A percentile compares a stretch with the other conserved stretches of the same genome.
Evolutionary conservation across 92 coral and sea anemone species (phyloP).

Genomic region (Metridium senile): DNA sequence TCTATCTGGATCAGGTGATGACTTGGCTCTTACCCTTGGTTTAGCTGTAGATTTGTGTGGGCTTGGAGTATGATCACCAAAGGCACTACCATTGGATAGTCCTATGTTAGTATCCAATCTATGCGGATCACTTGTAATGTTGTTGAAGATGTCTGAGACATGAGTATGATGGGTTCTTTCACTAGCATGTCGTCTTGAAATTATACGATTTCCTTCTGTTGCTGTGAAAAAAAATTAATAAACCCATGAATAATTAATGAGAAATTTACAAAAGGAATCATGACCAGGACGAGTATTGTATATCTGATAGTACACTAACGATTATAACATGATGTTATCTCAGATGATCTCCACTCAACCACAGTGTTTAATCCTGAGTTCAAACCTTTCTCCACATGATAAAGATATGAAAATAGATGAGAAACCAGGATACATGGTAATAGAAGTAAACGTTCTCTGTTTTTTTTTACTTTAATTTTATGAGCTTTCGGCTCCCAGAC

Average conservation of each 20-base stretch:
- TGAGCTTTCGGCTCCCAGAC: no score
- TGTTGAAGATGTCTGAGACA: conserved; percentile 53
- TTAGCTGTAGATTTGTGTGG: conserved; percentile 56
- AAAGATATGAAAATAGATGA: no score
- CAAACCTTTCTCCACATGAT: no score
- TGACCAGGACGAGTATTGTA: no score
- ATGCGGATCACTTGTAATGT: conserved; percentile 45
- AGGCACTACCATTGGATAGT: conserved; percentile 59
- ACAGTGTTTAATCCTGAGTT: no score
- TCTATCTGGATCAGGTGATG: conserved; percentile 55
- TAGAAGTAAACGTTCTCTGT: no score
- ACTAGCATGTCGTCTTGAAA: conserved; percentile 63
- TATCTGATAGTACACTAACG: no score
- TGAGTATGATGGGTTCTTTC: conserved; percentile 77
- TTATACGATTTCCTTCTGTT: conserved; percentile 44
- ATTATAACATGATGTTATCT: no score
- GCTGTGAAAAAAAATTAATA: conserved; percentile 12
- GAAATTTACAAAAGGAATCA: no score
- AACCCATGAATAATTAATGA: not conserved
- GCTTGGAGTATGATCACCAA: conserved; percentile 69
- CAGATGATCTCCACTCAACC: no score
- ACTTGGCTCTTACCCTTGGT: conserved; percentile 45
- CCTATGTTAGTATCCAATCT: conserved; percentile 49
- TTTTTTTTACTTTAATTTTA: no score
- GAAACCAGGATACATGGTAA: no score